Evolutionary conservation across 64 coral and sea anemone species (phyloP).

Genomic region (Platygyra sinensis): DNA sequence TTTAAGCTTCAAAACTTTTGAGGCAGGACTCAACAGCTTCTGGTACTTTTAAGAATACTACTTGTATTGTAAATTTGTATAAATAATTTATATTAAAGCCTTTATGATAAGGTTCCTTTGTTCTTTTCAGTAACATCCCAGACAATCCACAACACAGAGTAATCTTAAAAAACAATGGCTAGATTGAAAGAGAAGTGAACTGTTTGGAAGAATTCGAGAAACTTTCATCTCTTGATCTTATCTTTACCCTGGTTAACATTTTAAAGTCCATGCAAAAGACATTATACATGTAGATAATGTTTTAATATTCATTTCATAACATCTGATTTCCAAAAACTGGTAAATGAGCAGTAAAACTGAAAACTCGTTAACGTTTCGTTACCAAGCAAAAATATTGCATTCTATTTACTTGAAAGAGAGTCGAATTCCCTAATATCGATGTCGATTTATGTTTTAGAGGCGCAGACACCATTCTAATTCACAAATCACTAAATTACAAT

Average conservation of each 20-base stretch:
- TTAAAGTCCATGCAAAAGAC: not conserved
- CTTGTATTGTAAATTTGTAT: not conserved
- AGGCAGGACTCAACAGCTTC: not conserved
- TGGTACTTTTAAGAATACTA: not conserved
- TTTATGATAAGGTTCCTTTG: constrained; percentile 16
- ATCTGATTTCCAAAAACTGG: not conserved
- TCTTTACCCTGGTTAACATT: not conserved
- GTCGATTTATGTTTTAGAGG: not conserved
- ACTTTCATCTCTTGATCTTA: not conserved
- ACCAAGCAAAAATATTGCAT: not conserved
- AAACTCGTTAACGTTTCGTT: not conserved
- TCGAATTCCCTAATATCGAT: not conserved
- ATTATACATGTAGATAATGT: not conserved
- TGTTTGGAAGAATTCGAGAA: not conserved
- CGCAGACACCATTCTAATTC: not conserved
- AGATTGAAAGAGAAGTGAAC: not conserved
- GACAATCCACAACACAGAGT: constrained; percentile 12
- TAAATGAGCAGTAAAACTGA: constrained; percentile 16
- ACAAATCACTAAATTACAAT: not conserved
- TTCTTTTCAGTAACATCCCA: constrained; percentile 8
- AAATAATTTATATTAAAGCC: constrained; percentile 23
- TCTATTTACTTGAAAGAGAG: not conserved
- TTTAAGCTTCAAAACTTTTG: no score
- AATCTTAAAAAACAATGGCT: not conserved
- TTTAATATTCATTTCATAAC: not conserved